These are phyloP conservation scores for Syrista parreyssii DNA, from an alignment of 2,888 invertebrate genomes.

Conservation along the genomic window DNA sequence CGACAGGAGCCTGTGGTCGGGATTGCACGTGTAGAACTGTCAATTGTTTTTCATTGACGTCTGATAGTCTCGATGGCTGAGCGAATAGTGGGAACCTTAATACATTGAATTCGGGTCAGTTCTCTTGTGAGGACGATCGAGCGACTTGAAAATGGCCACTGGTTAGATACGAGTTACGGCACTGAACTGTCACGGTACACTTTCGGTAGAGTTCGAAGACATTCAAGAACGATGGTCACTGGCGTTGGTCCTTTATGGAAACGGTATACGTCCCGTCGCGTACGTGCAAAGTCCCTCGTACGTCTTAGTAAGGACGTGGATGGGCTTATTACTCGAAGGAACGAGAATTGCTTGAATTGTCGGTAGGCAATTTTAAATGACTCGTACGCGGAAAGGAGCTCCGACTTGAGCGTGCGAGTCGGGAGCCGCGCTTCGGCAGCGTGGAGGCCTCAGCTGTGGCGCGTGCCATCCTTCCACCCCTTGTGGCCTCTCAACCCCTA, in stretches of 20 bases:
- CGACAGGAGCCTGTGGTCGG: neutral
- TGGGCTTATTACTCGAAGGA: neutral
- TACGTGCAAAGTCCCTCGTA: neutral
- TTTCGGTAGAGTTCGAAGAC: neutral
- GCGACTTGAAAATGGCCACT: neutral
- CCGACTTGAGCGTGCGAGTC: neutral
- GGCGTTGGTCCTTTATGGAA: neutral
- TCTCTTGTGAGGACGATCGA: neutral
- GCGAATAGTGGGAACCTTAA: neutral
- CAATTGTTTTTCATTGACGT: neutral
- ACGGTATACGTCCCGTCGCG: neutral
- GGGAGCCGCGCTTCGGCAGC: slow-evolving; percentile 27
- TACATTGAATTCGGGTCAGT: neutral
- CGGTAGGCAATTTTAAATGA: neutral
- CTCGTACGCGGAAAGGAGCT: neutral
- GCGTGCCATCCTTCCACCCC: slow-evolving; percentile 39
- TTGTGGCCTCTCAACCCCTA: slow-evolving; percentile 6
- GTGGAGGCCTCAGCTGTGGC: slow-evolving; percentile 38
- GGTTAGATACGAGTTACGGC: neutral
- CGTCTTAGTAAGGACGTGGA: neutral
- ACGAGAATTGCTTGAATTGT: neutral
- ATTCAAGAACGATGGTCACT: neutral
- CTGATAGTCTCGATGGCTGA: neutral
- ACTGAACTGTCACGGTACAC: neutral
- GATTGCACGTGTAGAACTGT: neutral